Conservation (phyloP, 2,888 invertebrate species). For the Stenoptilia bipunctidactyla region DNA sequence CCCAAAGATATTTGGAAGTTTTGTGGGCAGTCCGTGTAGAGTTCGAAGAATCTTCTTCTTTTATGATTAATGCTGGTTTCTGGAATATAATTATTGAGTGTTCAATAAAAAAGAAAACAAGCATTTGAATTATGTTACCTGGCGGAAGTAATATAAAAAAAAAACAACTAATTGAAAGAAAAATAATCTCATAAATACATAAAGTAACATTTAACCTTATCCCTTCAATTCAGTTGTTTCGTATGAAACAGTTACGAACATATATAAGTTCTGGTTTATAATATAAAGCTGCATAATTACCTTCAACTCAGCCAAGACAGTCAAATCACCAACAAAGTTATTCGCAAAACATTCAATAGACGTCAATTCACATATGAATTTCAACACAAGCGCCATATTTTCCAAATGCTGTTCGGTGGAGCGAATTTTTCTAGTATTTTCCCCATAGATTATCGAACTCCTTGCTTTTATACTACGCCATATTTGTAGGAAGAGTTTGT, state of each 20-base stretch:
- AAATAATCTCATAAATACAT: too few relatives aligned
- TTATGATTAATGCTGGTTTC: slow-evolving; percentile 36
- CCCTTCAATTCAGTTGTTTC: too few relatives aligned
- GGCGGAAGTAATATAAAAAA: too few relatives aligned
- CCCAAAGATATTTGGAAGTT: slow-evolving; percentile 41
- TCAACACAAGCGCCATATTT: slow-evolving; percentile 35
- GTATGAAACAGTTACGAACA: too few relatives aligned
- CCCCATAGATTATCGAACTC: slow-evolving; percentile 23
- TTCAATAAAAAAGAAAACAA: too few relatives aligned
- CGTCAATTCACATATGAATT: slow-evolving; percentile 42
- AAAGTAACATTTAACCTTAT: too few relatives aligned
- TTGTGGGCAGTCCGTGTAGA: slow-evolving; percentile 29
- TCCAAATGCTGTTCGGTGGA: slow-evolving; percentile 27
- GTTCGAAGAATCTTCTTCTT: slow-evolving; percentile 24
- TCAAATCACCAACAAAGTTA: slow-evolving; percentile 36
- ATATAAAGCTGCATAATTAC: slow-evolving; percentile 21
- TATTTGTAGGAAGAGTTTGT: slow-evolving; percentile 36
- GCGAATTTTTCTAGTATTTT: slow-evolving; percentile 18
- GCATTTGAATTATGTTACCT: too few relatives aligned
- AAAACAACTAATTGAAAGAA: too few relatives aligned
- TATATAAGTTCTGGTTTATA: too few relatives aligned
- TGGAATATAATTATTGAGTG: slow-evolving; percentile 24
- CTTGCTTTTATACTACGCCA: slow-evolving; percentile 39
- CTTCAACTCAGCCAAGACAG: slow-evolving; percentile 34
- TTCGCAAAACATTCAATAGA: slow-evolving; percentile 39